Evolutionary conservation across 2,888 invertebrate genomes (phyloP).

Genomic region (Athalia cordata): DNA sequence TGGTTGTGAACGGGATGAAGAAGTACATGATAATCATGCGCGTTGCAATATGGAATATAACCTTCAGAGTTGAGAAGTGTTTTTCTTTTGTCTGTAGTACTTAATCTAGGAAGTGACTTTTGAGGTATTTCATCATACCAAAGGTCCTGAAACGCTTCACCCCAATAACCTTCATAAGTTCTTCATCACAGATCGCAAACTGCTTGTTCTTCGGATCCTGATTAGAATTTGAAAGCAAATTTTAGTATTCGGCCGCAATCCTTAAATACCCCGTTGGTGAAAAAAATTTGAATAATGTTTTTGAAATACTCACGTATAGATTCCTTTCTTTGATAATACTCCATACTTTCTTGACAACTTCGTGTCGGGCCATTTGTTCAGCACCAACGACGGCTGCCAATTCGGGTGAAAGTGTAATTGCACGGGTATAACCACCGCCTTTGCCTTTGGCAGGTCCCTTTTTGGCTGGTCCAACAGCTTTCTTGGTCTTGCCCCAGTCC

Average conservation of each 20-base stretch:
- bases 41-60: constrained; percentile 53
- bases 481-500: constrained; percentile 81
- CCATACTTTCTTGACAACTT: constrained; percentile 94
- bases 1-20: constrained; percentile 37
- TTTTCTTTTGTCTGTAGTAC: constrained; percentile 49
- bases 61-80: constrained; percentile 47
- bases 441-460: constrained; percentile 75
- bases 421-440: constrained; percentile 88
- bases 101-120: constrained; percentile 88
- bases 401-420: constrained; percentile 89
- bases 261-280: background rate
- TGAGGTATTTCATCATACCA: constrained; percentile 98
- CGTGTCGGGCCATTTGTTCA: constrained; percentile 89
- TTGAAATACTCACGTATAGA: constrained; percentile 77
- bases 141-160: constrained; percentile 95
- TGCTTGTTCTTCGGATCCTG: constrained; percentile 96
- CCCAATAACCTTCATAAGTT: constrained; percentile 91
- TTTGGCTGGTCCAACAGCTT: constrained; percentile 67
- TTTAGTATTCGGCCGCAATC: background rate
- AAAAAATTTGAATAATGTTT: too few species aligned
- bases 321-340: constrained; percentile 91
- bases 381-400: constrained; percentile 90
- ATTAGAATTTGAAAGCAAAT: constrained; percentile 52
- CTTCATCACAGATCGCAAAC: constrained; percentile 95
- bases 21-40: constrained; percentile 38